These are phyloP conservation scores for Orchesellides sinensis DNA, from an alignment of 2,888 invertebrate genomes.

Conservation along the genomic window DNA sequence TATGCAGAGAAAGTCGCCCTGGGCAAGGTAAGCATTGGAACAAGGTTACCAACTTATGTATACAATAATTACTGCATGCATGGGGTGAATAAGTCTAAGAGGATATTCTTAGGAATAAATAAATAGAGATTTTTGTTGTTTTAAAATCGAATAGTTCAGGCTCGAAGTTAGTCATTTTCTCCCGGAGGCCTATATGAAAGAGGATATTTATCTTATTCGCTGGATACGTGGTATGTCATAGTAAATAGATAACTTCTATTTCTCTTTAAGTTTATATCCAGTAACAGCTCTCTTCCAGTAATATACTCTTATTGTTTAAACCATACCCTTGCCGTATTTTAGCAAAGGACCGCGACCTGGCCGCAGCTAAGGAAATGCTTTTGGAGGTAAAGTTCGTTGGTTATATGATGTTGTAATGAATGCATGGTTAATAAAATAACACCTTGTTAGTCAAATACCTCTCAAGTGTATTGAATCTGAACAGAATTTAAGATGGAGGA, in stretches of 20 bases:
- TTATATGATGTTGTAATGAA: too few relatives aligned
- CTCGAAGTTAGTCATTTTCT: background rate
- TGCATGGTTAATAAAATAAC: too few relatives aligned
- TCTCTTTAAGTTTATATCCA: too few relatives aligned
- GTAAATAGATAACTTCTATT: background rate
- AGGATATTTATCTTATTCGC: conserved; percentile 46
- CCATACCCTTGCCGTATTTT: background rate
- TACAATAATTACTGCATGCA: background rate
- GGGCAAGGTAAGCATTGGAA: conserved; percentile 36
- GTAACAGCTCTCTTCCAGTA: too few relatives aligned
- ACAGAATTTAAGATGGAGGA: conserved; percentile 49
- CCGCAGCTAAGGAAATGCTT: conserved; percentile 26
- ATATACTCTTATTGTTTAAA: too few relatives aligned
- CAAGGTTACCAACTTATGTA: too few relatives aligned
- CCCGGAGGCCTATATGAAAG: conserved; percentile 33
- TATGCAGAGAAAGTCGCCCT: conserved; percentile 15
- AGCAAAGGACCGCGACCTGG: conserved; percentile 37
- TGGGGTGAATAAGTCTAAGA: background rate
- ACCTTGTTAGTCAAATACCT: too few relatives aligned
- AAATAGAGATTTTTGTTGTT: background rate
- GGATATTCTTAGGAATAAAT: background rate
- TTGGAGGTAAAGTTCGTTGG: conserved; percentile 38
- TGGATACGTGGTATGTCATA: conserved; percentile 56
- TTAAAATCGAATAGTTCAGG: conserved; percentile 27
- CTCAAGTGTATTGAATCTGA: background rate